Conservation (phyloP, 2,888 invertebrate genomes). For the Acrobasis suavella region DNA sequence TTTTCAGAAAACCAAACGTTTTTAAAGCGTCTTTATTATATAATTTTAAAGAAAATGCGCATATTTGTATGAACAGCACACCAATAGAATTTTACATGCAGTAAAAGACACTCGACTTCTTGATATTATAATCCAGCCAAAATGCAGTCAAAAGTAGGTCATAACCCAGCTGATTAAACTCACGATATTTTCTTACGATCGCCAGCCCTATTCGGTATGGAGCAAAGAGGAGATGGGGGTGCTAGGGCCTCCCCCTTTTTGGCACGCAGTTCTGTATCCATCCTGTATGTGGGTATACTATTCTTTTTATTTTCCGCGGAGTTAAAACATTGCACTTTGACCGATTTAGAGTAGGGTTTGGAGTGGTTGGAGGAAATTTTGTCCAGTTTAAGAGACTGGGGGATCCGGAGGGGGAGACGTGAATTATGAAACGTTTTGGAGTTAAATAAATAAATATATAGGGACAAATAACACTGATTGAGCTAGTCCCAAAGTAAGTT, state of each 20-base stretch:
- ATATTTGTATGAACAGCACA: not conserved
- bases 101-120: not conserved
- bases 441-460: no score
- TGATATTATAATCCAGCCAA: not conserved
- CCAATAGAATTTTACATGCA: not conserved
- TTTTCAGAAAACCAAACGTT: no score
- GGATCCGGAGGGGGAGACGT: no score
- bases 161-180: conserved; percentile 2
- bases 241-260: not conserved
- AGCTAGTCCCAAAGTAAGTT: no score
- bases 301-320: conserved; percentile 17
- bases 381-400: no score
- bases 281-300: not conserved
- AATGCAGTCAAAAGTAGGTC: conserved; percentile 1
- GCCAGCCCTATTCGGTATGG: not conserved
- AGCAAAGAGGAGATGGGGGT: not conserved
- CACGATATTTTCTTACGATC: not conserved
- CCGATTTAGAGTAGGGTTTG: conserved; percentile 11
- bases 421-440: no score
- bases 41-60: no score
- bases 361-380: not conserved
- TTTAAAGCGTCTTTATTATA: no score
- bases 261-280: conserved; percentile 1
- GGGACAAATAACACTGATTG: no score
- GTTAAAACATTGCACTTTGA: conserved; percentile 21